Conservation (phyloP, 2,113 vertebrate species). For the Chitala chitala region DNA sequence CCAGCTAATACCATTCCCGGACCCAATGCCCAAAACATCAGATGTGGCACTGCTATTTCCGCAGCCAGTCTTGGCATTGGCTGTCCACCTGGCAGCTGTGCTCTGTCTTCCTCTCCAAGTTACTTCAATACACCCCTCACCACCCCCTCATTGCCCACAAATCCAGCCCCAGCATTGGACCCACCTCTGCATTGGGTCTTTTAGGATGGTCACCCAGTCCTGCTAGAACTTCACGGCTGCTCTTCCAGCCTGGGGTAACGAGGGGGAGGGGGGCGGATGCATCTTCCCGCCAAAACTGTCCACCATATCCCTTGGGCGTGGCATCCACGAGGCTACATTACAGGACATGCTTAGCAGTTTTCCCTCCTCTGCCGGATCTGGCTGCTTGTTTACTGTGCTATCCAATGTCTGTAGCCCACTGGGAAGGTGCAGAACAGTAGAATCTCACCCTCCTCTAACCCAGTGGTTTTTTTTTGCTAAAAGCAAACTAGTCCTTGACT, state of each 20-base stretch:
- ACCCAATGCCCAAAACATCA: not conserved
- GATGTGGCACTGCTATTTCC: slow-evolving; percentile 9
- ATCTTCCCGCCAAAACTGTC: not conserved
- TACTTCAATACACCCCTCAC: not conserved
- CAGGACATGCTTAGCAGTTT: not conserved
- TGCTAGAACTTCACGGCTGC: not conserved
- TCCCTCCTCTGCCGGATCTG: not conserved
- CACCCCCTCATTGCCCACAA: not conserved
- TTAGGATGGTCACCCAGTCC: slow-evolving; percentile 10
- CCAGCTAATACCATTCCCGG: not conserved
- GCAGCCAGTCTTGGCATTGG: not conserved
- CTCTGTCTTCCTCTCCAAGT: not conserved
- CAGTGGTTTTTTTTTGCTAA: no score
- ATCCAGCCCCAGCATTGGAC: not conserved
- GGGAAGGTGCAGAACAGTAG: no score
- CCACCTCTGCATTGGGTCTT: not conserved
- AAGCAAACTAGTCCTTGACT: no score
- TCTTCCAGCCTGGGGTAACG: not conserved
- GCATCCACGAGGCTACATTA: slow-evolving; percentile 6
- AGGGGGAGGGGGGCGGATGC: not conserved
- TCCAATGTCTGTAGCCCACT: no score
- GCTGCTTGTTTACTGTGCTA: not conserved
- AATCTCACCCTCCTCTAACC: not conserved
- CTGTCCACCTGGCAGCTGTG: not conserved
- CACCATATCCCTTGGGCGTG: not conserved